Evolutionary conservation across 2,888 invertebrate genomes (phyloP).

Genomic region (Microchrysa polita): DNA sequence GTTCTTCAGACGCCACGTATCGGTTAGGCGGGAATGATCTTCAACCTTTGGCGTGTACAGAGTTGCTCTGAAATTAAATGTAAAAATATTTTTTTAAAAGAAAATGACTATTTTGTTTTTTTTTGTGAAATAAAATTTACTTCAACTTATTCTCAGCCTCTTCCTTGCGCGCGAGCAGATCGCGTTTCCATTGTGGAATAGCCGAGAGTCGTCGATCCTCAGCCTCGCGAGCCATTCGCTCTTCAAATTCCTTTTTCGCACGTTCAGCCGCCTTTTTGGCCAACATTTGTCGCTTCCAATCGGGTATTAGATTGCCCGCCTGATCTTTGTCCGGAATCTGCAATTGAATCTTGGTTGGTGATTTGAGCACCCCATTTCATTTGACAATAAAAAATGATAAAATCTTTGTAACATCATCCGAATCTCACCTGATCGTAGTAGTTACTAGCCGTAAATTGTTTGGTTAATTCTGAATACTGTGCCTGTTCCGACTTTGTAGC

Average conservation of each 20-base stretch:
- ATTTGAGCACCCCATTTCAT: conserved; percentile 31
- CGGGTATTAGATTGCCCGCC: conserved; percentile 88
- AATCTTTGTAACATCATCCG: conserved; percentile 5
- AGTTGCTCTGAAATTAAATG: conserved; percentile 65
- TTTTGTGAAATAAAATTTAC: conserved; percentile 63
- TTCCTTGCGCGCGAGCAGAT: conserved; percentile 83
- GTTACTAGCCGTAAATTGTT: conserved; percentile 84
- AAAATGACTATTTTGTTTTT: neutral
- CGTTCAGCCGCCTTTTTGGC: conserved; percentile 94
- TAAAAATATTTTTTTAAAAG: conserved; percentile 50
- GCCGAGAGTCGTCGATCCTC: conserved; percentile 85
- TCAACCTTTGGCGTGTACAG: conserved; percentile 77
- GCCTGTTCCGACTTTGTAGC: conserved; percentile 86
- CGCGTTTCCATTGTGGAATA: conserved; percentile 94
- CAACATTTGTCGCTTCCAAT: conserved; percentile 95
- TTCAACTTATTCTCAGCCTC: conserved; percentile 80
- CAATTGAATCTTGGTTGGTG: conserved; percentile 39
- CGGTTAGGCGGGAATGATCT: conserved; percentile 66
- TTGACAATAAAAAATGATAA: too few relatives aligned
- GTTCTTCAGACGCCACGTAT: conserved; percentile 65
- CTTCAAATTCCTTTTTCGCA: conserved; percentile 89
- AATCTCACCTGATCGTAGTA: conserved; percentile 87
- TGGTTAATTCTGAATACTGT: conserved; percentile 83
- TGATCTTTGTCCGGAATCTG: conserved; percentile 91
- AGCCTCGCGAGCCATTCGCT: conserved; percentile 83